Evolutionary conservation across 2,113 vertebrate species (phyloP).

Genomic region (Limanda limanda): DNA sequence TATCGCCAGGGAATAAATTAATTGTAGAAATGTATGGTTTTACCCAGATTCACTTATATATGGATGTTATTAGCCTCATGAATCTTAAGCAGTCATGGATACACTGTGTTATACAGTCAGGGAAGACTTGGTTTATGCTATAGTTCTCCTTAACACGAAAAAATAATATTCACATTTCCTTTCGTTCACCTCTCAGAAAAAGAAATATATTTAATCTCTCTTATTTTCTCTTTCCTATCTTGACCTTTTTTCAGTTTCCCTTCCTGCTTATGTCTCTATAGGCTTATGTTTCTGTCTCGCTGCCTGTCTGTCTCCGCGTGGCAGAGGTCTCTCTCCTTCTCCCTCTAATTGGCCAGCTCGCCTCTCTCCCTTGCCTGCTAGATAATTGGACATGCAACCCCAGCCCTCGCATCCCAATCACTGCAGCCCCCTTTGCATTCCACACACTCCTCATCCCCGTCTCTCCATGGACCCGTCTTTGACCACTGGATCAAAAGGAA

Average conservation of each 20-base stretch:
- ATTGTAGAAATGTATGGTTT: background rate
- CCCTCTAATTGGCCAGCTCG: conserved; percentile 78
- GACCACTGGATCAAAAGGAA: conserved; percentile 80
- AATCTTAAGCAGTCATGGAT: conserved; percentile 3
- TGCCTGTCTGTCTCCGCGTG: conserved; percentile 42
- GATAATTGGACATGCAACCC: conserved; percentile 78
- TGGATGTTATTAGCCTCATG: background rate
- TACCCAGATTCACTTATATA: background rate
- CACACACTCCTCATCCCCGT: conserved; percentile 58
- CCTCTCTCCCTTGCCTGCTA: conserved; percentile 53
- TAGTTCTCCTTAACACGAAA: background rate
- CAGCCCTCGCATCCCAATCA: conserved; percentile 61
- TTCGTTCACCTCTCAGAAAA: conserved; percentile 1
- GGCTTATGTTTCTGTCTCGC: conserved; percentile 34
- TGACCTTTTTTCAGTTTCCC: conserved; percentile 23
- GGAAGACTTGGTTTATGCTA: background rate
- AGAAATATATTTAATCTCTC: conserved; percentile 10
- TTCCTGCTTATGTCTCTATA: conserved; percentile 24
- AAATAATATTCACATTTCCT: background rate
- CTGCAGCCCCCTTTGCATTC: conserved; percentile 62
- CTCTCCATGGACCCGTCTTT: conserved; percentile 67
- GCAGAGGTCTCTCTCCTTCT: conserved; percentile 56
- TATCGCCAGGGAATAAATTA: background rate
- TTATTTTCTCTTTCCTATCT: background rate
- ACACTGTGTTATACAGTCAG: background rate